A percentile compares a stretch with the other conserved stretches of the same genome.
Evolutionary conservation across 2,113 vertebrate genomes (phyloP).

Genomic region (Saguinus midas): DNA sequence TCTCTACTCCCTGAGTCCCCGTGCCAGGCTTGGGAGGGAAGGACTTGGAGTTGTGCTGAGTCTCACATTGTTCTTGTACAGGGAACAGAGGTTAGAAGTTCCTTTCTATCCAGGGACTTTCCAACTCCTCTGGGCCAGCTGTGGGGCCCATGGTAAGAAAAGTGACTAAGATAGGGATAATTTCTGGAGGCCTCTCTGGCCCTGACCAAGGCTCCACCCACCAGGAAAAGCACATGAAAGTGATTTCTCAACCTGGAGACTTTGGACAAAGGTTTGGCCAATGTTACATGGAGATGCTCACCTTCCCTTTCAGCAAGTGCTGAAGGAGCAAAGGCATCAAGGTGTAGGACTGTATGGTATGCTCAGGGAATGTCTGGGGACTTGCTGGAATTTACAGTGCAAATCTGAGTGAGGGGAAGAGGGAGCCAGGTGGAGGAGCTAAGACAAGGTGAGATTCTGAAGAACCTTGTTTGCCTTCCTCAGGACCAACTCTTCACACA

Average conservation of each 20-base stretch:
- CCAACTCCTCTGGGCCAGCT: constrained; percentile 62
- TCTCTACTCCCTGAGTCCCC: neutral
- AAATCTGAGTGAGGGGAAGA: neutral
- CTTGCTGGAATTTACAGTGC: neutral
- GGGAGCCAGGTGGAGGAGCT: neutral
- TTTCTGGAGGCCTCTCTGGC: constrained; percentile 75
- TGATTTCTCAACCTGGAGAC: constrained; percentile 60
- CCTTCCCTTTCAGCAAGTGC: neutral
- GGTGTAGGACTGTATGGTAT: neutral
- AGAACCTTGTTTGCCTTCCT: neutral
- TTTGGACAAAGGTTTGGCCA: neutral
- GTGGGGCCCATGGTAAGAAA: constrained; percentile 66
- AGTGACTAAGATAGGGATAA: constrained; percentile 78
- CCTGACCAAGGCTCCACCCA: constrained; percentile 65
- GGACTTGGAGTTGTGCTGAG: neutral
- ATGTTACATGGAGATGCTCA: neutral
- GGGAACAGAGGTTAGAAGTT: constrained; percentile 60
- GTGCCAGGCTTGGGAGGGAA: neutral
- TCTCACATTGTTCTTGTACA: constrained; percentile 48
- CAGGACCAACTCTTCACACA: neutral
- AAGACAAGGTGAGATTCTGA: neutral
- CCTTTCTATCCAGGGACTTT: constrained; percentile 66
- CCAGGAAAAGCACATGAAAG: constrained; percentile 52
- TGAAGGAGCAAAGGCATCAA: neutral
- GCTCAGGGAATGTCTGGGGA: neutral